Base-by-base conservation (phyloP, 2,888 invertebrate species). In the Amorpha juglandis region DNA sequence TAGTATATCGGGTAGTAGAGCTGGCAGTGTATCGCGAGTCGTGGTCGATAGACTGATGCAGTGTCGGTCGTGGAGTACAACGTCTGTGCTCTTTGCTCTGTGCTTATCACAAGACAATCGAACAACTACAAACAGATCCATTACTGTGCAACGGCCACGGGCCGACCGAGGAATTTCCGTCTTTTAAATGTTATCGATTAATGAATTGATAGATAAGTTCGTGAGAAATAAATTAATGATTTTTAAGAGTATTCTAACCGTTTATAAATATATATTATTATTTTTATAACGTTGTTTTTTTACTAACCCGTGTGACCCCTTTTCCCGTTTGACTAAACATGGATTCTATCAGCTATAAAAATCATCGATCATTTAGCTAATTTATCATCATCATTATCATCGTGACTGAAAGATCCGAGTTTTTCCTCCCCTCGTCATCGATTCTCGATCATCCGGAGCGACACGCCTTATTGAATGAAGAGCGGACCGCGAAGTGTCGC, bases 211-310 rank as follows among this genome's bases (percentile, higher is more conserved):
- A 89, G 90, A 87, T 92, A 92, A 91, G 92, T 90, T 88, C 90
- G 91, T 91, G 91, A 91, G 87, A 89, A 91, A 87, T 91, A 89
- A 93, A 91, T 92, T 92, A 91, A 93, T 92, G 89, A 91, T 88
- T 92, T 78, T 90, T 92, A 91, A 91, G 91, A 92, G 89, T 92
- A 92, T 90, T 93, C 92, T 93, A 92, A 93, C 92, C 94, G 93
- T 94, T 93, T 93, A 94, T 93, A 92, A 90, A 93, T 93, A 93
- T 93, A 94, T 94, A 92, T 93, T 92, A 93, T 94, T 94, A 93
- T 93, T 93, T 93, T 93, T 93, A 92, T 82, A 80, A 74, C 72
- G 82, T 90, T 88, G 87, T 91, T 90, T 89, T 89, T 92, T 91
- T 85, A 89, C 89, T 91, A 91, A 91, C 84, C 79, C 76, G 89